Conservation (phyloP, 2,113 vertebrate genomes). For the Mastomys coucha region DNA sequence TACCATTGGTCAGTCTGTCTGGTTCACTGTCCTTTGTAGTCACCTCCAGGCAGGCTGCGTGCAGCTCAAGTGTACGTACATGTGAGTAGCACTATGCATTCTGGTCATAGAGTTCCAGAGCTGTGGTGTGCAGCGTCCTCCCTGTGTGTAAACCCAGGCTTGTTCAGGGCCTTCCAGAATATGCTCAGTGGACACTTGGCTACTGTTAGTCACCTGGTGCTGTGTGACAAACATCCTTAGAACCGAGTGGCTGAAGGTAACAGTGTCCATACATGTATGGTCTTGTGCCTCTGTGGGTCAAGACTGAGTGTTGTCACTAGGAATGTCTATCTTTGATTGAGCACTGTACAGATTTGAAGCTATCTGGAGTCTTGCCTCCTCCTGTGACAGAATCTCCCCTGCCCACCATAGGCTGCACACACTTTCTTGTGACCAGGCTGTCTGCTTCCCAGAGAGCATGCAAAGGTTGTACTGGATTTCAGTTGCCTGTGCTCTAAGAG, state of each 20-base stretch:
- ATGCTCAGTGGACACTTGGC: no score
- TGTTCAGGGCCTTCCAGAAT: not conserved
- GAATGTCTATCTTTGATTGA: not conserved
- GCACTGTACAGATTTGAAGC: not conserved
- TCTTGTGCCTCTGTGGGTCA: not conserved
- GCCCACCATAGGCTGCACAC: not conserved
- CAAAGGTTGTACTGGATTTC: not conserved
- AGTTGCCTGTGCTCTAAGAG: not conserved
- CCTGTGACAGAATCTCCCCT: not conserved
- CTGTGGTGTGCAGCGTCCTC: not conserved
- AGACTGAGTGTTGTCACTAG: not conserved
- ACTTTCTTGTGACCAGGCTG: not conserved
- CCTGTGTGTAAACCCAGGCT: not conserved
- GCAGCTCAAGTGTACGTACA: not conserved
- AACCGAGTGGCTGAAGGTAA: not conserved
- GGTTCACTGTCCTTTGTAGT: not conserved
- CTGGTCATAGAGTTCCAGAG: not conserved
- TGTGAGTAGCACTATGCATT: not conserved
- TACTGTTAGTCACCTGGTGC: not conserved
- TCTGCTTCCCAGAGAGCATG: not conserved
- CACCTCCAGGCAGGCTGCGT: not conserved
- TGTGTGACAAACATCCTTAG: not conserved
- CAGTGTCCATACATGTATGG: no score
- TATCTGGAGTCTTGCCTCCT: no score
- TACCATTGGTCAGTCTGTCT: not conserved